Evolutionary conservation across 1,140 invertebrate species (phyloP).

Genomic region (Diabrotica undecimpunctata): DNA sequence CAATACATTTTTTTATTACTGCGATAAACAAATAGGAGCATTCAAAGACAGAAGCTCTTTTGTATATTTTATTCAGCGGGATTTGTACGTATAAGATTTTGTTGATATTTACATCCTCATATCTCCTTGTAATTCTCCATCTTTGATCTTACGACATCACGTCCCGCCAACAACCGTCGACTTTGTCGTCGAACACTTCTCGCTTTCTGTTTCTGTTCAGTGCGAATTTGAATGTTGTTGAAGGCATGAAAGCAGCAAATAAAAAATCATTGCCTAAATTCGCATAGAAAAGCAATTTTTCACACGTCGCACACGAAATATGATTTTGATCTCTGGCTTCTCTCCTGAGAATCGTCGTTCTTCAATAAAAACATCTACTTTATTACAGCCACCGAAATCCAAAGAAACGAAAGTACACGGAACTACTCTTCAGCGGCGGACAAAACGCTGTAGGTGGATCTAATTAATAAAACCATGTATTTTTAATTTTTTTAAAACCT

Average conservation of each 20-base stretch:
- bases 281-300: constrained; percentile 42
- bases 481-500: no score
- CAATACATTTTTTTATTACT: no score
- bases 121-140: background rate
- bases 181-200: background rate
- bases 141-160: background rate
- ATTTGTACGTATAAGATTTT: no score
- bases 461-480: no score
- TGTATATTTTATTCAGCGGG: no score
- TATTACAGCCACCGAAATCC: constrained; percentile 32
- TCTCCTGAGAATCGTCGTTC: constrained; percentile 33
- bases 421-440: background rate
- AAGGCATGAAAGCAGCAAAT: background rate
- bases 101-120: no score
- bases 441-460: no score
- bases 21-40: no score
- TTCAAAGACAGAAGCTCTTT: no score
- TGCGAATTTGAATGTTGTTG: background rate
- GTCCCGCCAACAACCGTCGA: background rate
- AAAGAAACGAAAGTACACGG: constrained; percentile 18
- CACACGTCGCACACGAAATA: constrained; percentile 40
- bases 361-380: constrained; percentile 43
- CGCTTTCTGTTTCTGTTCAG: background rate
- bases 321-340: constrained; percentile 41
- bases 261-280: constrained; percentile 27